Base-by-base conservation (phyloP, 2,113 vertebrate genomes). In the Taxidea taxus region DNA sequence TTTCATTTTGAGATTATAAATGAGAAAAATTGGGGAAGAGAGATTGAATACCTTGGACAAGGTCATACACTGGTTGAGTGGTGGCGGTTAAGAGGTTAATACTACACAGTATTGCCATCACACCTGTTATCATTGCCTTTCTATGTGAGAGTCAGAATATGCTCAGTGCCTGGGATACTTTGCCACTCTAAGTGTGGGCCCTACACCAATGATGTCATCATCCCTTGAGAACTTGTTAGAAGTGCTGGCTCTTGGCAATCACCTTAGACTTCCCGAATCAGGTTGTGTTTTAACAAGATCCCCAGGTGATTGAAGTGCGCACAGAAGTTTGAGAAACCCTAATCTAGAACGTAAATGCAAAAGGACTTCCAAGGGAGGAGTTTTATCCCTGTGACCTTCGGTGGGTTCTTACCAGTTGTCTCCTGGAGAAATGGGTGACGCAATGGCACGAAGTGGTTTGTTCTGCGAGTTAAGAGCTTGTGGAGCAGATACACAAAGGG, bases 141-240 rank as follows among this genome's bases (percentile, higher is more conserved):
- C 27, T 47, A 27, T 8, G 3, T 62, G 68, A 49, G n/a, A 72
- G 9, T 87, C 83, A 70, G 12, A 9, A 47, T 8, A 27, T 11
- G 12, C 2, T 90, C 39, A 49, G 9, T 49, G 66, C 2, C 3
- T 47, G 25, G 27, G 37, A 16, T 3, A 7, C 83, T 68, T 90
- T 77, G 29, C n/a, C 58, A 51, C 34, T 97, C 44, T n/a, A 20
- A 77, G 27, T 66, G 18, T 82, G n/a, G 27, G 25, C 89, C 44
- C 44, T 80, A 47, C 64, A 70, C 15, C 44, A 80, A 54, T 31
- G 9, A n/a, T 0, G 74, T 58, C 10, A 70, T 14, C 34, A 39
- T 83, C 68, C 9, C 72, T 23, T 1, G 84, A 94, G 90, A 93
- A 72, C 94, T 92, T 90, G 58, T 88, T 96, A 95, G 81, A 85